Conservation (phyloP, 2,797 vertebrate species). For the Parambassis ranga region DNA sequence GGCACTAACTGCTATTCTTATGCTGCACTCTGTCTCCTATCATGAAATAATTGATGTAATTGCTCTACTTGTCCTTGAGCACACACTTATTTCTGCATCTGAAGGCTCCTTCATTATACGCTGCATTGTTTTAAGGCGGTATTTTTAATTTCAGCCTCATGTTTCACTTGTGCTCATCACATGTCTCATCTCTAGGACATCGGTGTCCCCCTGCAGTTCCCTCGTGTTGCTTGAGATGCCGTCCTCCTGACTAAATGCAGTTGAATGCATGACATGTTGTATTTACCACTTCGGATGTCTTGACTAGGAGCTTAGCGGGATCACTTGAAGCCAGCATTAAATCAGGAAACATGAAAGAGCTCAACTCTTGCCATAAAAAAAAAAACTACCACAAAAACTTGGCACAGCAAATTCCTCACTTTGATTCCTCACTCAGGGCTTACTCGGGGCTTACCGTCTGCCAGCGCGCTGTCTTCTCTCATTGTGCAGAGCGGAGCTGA, state of each 20-base stretch:
- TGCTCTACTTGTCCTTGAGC: background rate
- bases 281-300: conserved; percentile 60
- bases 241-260: conserved; percentile 33
- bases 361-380: conserved; percentile 5
- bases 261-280: conserved; percentile 40
- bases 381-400: conserved; percentile 34
- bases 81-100: background rate
- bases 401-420: conserved; percentile 32
- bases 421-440: conserved; percentile 17
- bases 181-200: background rate
- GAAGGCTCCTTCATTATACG: background rate
- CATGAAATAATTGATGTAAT: background rate
- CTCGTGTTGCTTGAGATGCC: conserved; percentile 18
- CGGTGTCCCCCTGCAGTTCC: background rate
- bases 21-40: background rate
- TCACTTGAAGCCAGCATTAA: conserved; percentile 63
- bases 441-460: conserved; percentile 20
- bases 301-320: conserved; percentile 50
- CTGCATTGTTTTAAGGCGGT: background rate
- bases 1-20: background rate
- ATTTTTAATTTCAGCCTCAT: background rate
- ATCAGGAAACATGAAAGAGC: conserved; percentile 54
- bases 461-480: background rate
- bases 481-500: background rate
- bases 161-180: background rate